phyloP scores from a whole-genome alignment of 1,140 invertebrate species.

The Bilobella aurantiaca region DNA sequence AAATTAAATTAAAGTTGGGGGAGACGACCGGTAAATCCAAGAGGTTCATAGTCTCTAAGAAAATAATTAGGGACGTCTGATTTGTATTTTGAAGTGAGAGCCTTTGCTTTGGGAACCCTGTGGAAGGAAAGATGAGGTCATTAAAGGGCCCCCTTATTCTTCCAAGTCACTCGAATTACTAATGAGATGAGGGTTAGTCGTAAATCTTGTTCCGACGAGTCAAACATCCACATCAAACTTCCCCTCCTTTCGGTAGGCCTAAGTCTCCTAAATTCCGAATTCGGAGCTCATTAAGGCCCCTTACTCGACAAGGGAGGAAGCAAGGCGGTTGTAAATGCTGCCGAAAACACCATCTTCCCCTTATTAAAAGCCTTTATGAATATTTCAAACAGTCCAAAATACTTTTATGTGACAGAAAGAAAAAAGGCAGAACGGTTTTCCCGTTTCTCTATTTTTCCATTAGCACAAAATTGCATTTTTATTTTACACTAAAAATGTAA shows the following conservation, averaged over 20 bases:
- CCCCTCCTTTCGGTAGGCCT: background rate
- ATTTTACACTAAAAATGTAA: too few species aligned
- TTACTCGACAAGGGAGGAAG: background rate
- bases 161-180: conserved; percentile 3
- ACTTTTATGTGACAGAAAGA: conserved; percentile 21
- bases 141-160: background rate
- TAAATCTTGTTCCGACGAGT: conserved; percentile 7
- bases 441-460: background rate
- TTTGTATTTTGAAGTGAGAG: background rate
- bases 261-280: background rate
- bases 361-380: background rate
- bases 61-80: background rate
- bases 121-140: background rate
- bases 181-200: conserved; percentile 10
- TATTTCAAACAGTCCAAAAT: background rate
- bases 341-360: background rate
- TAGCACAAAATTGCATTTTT: background rate
- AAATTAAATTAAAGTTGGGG: too few species aligned
- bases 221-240: background rate
- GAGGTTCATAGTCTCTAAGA: background rate
- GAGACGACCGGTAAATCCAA: too few species aligned
- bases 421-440: conserved; percentile 25
- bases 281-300: conserved; percentile 2
- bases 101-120: background rate
- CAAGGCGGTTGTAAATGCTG: background rate